A percentile compares a stretch with the other conserved stretches of the same genome.
These are phyloP conservation scores for Heliocidaris tuberculata DNA, from an alignment of 35 echinoderm and acorn worm genomes.

Conservation along the genomic window DNA sequence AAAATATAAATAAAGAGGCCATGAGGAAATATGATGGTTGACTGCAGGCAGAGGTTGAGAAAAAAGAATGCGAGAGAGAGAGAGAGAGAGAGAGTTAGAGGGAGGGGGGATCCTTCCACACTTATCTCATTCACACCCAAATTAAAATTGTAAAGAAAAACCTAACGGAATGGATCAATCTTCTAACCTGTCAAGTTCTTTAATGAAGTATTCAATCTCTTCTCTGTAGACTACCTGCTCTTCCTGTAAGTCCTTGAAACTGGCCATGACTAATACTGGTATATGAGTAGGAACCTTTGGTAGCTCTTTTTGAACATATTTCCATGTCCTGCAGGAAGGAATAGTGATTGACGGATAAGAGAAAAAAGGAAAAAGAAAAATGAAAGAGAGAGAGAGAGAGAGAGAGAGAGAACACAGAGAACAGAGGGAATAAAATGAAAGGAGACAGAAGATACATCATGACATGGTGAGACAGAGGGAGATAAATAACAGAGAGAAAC, in stretches of 20 bases:
- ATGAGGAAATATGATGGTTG: too few species aligned
- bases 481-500: neutral
- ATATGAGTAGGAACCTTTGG: slow-evolving; percentile 92
- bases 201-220: slow-evolving; percentile 81
- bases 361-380: neutral
- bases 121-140: neutral
- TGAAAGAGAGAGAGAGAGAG: too few species aligned
- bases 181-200: slow-evolving; percentile 86
- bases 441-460: too few species aligned
- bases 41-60: too few species aligned
- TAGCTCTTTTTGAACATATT: slow-evolving; percentile 88
- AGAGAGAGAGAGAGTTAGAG: too few species aligned
- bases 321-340: slow-evolving; percentile 75
- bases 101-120: neutral
- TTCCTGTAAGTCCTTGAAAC: slow-evolving; percentile 83
- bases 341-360: neutral
- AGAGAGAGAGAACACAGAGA: too few species aligned
- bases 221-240: slow-evolving; percentile 80
- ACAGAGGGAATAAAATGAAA: too few species aligned
- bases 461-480: neutral
- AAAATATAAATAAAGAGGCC: too few species aligned
- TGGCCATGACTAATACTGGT: slow-evolving; percentile 95
- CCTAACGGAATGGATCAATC: neutral
- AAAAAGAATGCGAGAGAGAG: too few species aligned
- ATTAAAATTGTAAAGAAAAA: neutral